Conservation (phyloP, 2,113 vertebrate species). For the Ciconia maguari region DNA sequence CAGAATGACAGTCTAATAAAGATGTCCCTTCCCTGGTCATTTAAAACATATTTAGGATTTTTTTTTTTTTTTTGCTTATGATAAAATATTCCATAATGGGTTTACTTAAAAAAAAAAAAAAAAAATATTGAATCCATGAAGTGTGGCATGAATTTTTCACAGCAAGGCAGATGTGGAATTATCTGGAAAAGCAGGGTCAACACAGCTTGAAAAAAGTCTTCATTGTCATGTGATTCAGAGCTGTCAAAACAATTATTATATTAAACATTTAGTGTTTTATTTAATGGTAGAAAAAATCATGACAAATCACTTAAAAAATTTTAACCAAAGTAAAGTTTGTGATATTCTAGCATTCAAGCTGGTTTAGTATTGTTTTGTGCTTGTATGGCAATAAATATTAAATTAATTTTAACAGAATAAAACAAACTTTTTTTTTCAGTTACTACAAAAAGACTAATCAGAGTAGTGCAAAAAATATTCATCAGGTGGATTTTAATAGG, state of each 20-base stretch:
- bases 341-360: background rate
- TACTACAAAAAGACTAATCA: no score
- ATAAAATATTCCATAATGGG: background rate
- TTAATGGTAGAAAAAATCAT: background rate
- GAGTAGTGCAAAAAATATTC: no score
- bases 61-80: background rate
- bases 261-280: background rate
- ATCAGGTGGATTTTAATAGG: no score
- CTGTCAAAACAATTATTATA: background rate
- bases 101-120: background rate
- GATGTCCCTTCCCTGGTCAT: background rate
- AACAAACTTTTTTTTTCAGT: no score
- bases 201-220: background rate
- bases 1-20: background rate
- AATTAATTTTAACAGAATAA: no score
- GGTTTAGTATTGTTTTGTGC: background rate
- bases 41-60: background rate
- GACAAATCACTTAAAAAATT: background rate
- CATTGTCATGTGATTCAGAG: background rate
- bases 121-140: background rate
- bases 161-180: background rate
- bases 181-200: background rate
- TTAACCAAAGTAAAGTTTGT: background rate
- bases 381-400: no score
- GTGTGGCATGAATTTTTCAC: background rate